Conservation (phyloP, 2,888 invertebrate species). For the Galeopsomyia nigrocyanea region DNA sequence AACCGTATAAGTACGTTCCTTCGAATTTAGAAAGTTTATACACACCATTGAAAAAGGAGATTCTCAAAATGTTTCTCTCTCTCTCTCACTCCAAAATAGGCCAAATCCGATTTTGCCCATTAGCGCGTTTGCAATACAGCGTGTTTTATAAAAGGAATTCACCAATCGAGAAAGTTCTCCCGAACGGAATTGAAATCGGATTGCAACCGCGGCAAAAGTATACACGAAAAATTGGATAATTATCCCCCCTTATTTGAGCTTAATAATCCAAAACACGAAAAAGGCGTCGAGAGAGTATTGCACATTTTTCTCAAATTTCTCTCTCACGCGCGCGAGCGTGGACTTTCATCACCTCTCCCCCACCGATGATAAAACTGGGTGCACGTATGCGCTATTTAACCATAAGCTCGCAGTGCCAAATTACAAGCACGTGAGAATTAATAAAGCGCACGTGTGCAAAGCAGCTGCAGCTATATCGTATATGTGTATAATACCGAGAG, state of each 20-base stretch:
- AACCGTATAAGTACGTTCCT: too few species aligned
- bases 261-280: background rate
- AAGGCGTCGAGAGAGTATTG: background rate
- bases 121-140: too few species aligned
- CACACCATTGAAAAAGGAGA: too few species aligned
- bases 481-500: too few species aligned
- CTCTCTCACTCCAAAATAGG: too few species aligned
- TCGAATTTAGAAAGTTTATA: too few species aligned
- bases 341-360: conserved; percentile 14
- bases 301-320: conserved; percentile 13
- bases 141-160: too few species aligned
- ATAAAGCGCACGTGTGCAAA: background rate
- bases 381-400: background rate
- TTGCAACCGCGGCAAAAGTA: background rate
- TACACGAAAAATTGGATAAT: background rate
- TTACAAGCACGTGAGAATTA: background rate
- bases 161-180: conserved; percentile 1
- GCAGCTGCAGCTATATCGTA: too few species aligned
- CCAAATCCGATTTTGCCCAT: too few species aligned
- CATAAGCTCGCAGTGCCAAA: background rate
- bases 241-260: background rate
- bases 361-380: background rate
- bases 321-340: background rate
- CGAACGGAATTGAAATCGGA: conserved; percentile 5
- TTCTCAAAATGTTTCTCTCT: too few species aligned